phyloP scores from a whole-genome alignment of 2,888 invertebrate species.

The Caenorhabditis uteleia region DNA sequence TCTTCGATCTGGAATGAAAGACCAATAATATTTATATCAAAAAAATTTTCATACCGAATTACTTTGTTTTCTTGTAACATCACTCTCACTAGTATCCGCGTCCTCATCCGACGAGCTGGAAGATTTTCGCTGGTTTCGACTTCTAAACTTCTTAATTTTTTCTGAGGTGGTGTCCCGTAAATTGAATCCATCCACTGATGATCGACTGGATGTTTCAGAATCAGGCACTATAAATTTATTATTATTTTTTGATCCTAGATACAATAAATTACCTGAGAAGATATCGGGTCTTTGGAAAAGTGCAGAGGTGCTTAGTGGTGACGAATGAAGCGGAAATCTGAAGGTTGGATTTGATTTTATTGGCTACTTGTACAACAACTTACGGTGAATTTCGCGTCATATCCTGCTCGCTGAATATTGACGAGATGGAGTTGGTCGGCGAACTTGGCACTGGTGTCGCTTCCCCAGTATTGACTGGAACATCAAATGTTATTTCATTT shows the following conservation, averaged over 20 bases:
- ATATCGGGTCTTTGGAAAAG: slow-evolving; percentile 39
- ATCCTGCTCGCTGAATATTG: slow-evolving; percentile 44
- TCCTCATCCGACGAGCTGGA: slow-evolving; percentile 17
- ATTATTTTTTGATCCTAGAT: too few species aligned
- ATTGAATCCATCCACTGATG: slow-evolving; percentile 44
- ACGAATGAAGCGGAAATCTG: slow-evolving; percentile 25
- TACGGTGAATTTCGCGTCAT: slow-evolving; percentile 42
- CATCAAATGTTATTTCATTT: too few species aligned
- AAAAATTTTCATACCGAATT: too few species aligned
- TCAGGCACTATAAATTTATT: slow-evolving; percentile 25
- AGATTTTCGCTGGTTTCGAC: slow-evolving; percentile 1
- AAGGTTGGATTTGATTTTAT: background rate
- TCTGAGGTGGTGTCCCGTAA: slow-evolving; percentile 26
- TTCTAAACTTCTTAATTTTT: slow-evolving; percentile 23
- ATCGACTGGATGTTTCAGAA: slow-evolving; percentile 48
- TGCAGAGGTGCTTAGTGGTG: slow-evolving; percentile 29
- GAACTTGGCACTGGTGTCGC: too few species aligned
- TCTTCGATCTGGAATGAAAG: slow-evolving; percentile 38
- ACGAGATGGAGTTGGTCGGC: slow-evolving; percentile 44
- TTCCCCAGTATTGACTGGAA: too few species aligned
- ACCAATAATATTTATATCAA: too few species aligned
- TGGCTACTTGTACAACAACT: slow-evolving; percentile 5
- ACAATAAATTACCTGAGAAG: slow-evolving; percentile 9
- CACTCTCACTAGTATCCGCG: slow-evolving; percentile 6
- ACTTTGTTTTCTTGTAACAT: slow-evolving; percentile 13